Evolutionary conservation across 2,797 vertebrate genomes (phyloP).

Genomic region (Eulemur albifrons): DNA sequence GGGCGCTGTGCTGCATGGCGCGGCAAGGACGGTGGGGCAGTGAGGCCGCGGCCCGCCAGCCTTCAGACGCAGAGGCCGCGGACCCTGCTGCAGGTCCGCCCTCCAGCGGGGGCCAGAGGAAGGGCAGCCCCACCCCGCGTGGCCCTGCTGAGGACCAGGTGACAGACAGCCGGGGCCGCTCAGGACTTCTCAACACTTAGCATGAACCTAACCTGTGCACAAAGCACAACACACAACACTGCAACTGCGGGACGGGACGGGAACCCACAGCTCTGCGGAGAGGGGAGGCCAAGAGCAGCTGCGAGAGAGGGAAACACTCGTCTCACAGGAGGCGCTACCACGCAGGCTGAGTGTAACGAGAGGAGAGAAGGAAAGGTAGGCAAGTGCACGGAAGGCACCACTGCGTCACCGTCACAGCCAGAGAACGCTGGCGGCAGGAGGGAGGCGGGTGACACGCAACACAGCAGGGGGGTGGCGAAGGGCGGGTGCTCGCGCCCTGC

Average conservation of each 20-base stretch:
- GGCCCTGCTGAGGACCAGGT: background rate
- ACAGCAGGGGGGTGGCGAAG: background rate
- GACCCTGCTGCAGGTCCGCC: too few relatives aligned
- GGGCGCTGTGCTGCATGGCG: background rate
- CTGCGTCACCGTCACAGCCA: background rate
- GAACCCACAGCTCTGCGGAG: too few relatives aligned
- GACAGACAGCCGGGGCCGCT: background rate
- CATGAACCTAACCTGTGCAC: background rate
- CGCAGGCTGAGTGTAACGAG: background rate
- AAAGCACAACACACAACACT: background rate
- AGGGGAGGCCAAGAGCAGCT: background rate
- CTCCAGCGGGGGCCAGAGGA: background rate
- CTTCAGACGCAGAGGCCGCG: background rate
- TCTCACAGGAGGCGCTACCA: background rate
- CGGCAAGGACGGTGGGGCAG: background rate
- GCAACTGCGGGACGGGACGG: background rate
- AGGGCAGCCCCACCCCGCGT: background rate
- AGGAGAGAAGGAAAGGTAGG: background rate
- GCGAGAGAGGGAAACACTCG: background rate
- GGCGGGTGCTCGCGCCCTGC: fast-evolving
- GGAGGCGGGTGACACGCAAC: background rate
- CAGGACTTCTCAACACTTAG: background rate
- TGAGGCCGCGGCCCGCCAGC: too few relatives aligned
- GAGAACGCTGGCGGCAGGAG: background rate
- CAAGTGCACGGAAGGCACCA: background rate